Base-by-base conservation (phyloP, 2,888 invertebrate genomes). In the Sinopyrophorus schimmeli region DNA sequence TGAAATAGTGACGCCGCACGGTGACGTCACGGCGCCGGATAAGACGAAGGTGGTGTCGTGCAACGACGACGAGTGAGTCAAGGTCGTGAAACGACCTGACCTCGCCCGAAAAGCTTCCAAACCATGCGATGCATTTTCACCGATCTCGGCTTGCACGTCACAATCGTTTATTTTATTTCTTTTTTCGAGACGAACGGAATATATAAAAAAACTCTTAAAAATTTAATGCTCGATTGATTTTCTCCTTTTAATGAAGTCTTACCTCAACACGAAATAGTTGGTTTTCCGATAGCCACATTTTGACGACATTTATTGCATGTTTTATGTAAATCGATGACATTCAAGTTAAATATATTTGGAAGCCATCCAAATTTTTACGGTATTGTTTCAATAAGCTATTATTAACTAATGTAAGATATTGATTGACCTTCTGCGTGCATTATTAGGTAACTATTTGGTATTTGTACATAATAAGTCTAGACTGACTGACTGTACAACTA, bases 21-120 rank as follows among this genome's bases (percentile, higher is more conserved):
- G 40, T 59, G 54, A 59, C 58, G 58, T 59, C 57, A 55, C 52
- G 42, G 37, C 55, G 55, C 46, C 58, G 56, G 54, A 30, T 48
- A 37, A 41, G 42, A 35, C 27, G 24, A 26, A 30, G 41, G 42
- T 43, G 24, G 47, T 44, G 49, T 50, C 44, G 54, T 52, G 53
- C 44, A 47, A 48, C 50, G 52, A 41, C 48, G 51, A 49, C 49
- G 44, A 52, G 54, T 48, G 58, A 61, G 61, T 61, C 61, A 61
- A 61, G 61, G 61, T 58, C 55, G 42, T 53, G 39, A 35, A 47
- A 44, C 57, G 60, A 56, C 59, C 57, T 58, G 61, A 61, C 61
- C 61, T 60, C 59, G 56, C 54, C 53, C 55, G 43, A 27, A 44
- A 26, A 32, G 15, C 28, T 32, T 35, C 40, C 41, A 41, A 54